Evolutionary conservation across 2,113 vertebrate genomes (phyloP).

Genomic region (Diadophis punctatus): DNA sequence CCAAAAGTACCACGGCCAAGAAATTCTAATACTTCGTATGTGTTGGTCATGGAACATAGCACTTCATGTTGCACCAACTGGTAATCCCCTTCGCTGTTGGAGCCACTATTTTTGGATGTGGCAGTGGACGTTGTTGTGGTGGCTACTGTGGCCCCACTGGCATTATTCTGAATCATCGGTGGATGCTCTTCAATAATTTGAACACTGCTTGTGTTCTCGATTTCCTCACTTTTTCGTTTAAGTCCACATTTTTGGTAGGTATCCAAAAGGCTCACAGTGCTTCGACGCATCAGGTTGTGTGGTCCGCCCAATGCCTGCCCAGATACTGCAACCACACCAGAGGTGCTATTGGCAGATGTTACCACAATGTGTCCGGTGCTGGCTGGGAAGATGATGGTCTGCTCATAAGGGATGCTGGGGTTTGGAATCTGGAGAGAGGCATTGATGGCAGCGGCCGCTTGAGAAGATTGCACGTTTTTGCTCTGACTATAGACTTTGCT

Average conservation of each 20-base stretch:
- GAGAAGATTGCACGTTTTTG: constrained; percentile 84
- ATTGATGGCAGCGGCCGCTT: constrained; percentile 86
- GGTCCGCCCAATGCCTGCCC: constrained; percentile 84
- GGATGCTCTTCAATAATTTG: constrained; percentile 95
- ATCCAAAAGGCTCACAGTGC: constrained; percentile 96
- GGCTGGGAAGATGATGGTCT: constrained; percentile 94
- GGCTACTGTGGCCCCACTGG: constrained; percentile 85
- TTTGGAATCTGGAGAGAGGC: constrained; percentile 86
- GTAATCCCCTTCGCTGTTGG: constrained; percentile 96
- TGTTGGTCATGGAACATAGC: constrained; percentile 99
- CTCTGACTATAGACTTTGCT: constrained; percentile 94
- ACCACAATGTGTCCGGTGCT: constrained; percentile 90
- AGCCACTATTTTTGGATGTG: constrained; percentile 94
- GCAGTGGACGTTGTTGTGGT: constrained; percentile 87
- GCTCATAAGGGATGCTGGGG: constrained; percentile 91
- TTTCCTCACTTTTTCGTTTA: constrained; percentile 98
- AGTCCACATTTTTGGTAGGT: constrained; percentile 99
- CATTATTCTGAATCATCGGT: constrained; percentile 92
- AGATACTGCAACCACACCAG: constrained; percentile 73
- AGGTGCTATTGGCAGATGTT: constrained; percentile 89
- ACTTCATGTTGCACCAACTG: constrained; percentile 98
- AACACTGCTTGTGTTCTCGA: constrained; percentile 93
- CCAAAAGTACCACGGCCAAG: constrained; percentile 95
- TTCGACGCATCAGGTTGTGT: constrained; percentile 96
- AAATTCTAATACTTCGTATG: constrained; percentile 95